Conservation (phyloP, 1,140 invertebrate species). For the Pseudomyrmex gracilis region DNA sequence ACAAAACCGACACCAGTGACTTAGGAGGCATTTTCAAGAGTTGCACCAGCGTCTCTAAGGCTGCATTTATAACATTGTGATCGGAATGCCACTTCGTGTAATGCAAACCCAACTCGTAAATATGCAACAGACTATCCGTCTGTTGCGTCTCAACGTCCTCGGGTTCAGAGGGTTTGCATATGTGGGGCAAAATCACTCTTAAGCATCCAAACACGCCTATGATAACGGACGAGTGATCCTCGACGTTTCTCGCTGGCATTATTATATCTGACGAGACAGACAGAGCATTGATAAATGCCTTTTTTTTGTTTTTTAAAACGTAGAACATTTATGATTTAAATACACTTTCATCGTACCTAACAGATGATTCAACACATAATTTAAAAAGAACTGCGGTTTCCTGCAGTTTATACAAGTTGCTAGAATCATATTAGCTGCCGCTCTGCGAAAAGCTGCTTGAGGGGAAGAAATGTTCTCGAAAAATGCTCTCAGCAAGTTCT, state of each 20-base stretch:
- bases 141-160: conserved; percentile 70
- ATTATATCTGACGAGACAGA: conserved; percentile 85
- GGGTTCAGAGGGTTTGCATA: conserved; percentile 73
- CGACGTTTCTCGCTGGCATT: conserved; percentile 85
- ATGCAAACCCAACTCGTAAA: conserved; percentile 93
- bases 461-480: conserved; percentile 88
- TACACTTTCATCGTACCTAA: conserved; percentile 77
- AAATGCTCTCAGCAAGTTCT: conserved; percentile 89
- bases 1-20: conserved; percentile 87
- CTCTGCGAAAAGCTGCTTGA: conserved; percentile 87
- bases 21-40: conserved; percentile 89
- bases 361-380: conserved; percentile 86
- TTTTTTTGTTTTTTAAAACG: not conserved
- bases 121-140: conserved; percentile 86
- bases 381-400: conserved; percentile 88
- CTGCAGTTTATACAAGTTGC: conserved; percentile 88
- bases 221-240: conserved; percentile 83
- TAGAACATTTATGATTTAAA: not conserved
- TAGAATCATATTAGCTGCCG: conserved; percentile 88
- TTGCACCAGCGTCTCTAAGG: conserved; percentile 92
- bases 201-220: conserved; percentile 89
- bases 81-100: conserved; percentile 89
- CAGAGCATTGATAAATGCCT: conserved; percentile 65
- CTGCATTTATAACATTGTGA: conserved; percentile 94
- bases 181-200: conserved; percentile 87